These are phyloP conservation scores for Anticlea derivata DNA, from an alignment of 2,888 invertebrate genomes.

Conservation along the genomic window DNA sequence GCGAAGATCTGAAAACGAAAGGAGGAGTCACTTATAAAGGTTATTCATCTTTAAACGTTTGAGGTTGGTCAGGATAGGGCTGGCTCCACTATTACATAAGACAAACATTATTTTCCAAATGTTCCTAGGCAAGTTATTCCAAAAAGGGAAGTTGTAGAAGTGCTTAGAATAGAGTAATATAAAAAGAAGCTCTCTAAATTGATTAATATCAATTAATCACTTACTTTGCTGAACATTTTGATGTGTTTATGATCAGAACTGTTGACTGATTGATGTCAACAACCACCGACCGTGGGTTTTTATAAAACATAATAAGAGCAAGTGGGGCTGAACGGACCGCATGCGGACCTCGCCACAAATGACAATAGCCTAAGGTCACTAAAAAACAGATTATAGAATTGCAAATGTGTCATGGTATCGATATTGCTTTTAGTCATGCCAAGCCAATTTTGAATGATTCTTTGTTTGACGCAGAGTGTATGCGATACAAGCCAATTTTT, in stretches of 20 bases:
- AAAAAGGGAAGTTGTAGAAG: too few species aligned
- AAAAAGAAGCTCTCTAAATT: too few species aligned
- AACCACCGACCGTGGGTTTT: slow-evolving; percentile 60
- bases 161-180: too few species aligned
- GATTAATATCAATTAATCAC: slow-evolving; percentile 27
- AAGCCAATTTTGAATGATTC: slow-evolving; percentile 24
- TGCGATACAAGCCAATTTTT: too few species aligned
- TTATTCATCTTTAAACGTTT: too few species aligned
- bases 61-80: too few species aligned
- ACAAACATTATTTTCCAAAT: too few species aligned
- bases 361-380: slow-evolving; percentile 65
- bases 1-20: slow-evolving; percentile 63
- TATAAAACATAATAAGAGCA: slow-evolving; percentile 67
- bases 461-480: too few species aligned
- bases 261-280: slow-evolving; percentile 66
- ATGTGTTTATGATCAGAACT: slow-evolving; percentile 51
- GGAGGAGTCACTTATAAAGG: background rate
- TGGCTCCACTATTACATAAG: too few species aligned
- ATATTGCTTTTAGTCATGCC: slow-evolving; percentile 51
- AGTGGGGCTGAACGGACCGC: slow-evolving; percentile 61
- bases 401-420: slow-evolving; percentile 73
- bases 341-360: slow-evolving; percentile 61
- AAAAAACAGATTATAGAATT: slow-evolving; percentile 61
- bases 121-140: too few species aligned
- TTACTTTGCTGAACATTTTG: slow-evolving; percentile 76